Conservation (phyloP, 1,140 invertebrate species). For the Oryctes rhinoceros region DNA sequence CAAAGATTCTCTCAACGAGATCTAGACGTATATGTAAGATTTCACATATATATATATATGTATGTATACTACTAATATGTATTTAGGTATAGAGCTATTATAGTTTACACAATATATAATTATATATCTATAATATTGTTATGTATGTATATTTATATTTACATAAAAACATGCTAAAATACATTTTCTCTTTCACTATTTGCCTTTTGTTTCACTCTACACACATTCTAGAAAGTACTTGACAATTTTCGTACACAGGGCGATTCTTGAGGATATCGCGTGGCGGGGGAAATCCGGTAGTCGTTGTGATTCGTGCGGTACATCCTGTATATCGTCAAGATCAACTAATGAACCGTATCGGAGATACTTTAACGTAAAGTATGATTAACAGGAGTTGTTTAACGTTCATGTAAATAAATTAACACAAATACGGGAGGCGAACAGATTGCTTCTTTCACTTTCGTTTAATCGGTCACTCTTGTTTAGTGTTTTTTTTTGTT, state of each 20-base stretch:
- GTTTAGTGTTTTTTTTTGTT: no score
- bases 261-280: not conserved
- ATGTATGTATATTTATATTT: constrained; percentile 25
- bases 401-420: no score
- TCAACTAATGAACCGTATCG: not conserved
- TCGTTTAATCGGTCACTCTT: no score
- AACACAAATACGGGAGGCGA: no score
- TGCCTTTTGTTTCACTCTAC: not conserved
- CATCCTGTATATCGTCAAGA: not conserved
- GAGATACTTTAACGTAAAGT: constrained; percentile 29
- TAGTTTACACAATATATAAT: constrained; percentile 7
- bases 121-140: not conserved
- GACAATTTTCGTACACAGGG: constrained; percentile 4
- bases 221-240: not conserved
- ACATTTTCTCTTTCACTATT: not conserved
- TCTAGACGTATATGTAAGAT: no score
- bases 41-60: no score
- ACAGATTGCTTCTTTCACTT: no score
- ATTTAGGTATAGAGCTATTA: no score
- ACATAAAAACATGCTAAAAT: constrained; percentile 35
- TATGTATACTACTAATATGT: no score
- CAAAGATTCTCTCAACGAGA: no score
- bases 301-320: not conserved
- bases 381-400: not conserved
- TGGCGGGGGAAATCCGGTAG: no score